Evolutionary conservation across 2,113 vertebrate species (phyloP).

Genomic region (Mastomys coucha): DNA sequence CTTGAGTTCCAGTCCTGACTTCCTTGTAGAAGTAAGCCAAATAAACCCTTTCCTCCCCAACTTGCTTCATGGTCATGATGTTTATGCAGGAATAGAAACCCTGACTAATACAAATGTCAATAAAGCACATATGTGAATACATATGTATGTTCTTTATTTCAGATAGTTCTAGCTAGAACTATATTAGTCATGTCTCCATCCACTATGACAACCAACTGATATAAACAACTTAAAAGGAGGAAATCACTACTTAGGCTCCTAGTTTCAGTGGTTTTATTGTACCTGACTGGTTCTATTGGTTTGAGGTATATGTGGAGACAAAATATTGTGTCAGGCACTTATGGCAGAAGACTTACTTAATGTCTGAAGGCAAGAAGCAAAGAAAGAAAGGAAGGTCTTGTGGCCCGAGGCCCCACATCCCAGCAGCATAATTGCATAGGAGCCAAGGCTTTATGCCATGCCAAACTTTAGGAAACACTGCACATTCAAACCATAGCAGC

Average conservation of each 20-base stretch:
- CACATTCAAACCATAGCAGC: neutral
- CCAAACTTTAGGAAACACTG: neutral
- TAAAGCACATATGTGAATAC: neutral
- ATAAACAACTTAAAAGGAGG: neutral
- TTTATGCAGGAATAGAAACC: too few species aligned
- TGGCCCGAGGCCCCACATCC: neutral
- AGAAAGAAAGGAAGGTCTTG: neutral
- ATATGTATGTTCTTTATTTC: neutral
- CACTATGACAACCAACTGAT: neutral
- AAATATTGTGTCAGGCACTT: neutral
- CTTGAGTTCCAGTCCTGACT: too few species aligned
- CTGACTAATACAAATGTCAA: too few species aligned
- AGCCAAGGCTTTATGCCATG: neutral
- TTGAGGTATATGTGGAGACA: neutral
- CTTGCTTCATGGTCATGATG: too few species aligned
- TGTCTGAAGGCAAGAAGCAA: neutral
- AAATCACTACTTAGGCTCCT: neutral
- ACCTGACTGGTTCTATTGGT: neutral
- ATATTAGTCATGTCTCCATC: neutral
- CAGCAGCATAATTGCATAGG: neutral
- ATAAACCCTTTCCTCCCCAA: too few species aligned
- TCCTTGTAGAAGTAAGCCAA: too few species aligned
- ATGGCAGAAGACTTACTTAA: neutral
- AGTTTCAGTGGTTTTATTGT: neutral
- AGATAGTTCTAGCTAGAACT: neutral